Evolutionary conservation across 2,888 invertebrate genomes (phyloP).

Genomic region (Iselma pallidipennis): DNA sequence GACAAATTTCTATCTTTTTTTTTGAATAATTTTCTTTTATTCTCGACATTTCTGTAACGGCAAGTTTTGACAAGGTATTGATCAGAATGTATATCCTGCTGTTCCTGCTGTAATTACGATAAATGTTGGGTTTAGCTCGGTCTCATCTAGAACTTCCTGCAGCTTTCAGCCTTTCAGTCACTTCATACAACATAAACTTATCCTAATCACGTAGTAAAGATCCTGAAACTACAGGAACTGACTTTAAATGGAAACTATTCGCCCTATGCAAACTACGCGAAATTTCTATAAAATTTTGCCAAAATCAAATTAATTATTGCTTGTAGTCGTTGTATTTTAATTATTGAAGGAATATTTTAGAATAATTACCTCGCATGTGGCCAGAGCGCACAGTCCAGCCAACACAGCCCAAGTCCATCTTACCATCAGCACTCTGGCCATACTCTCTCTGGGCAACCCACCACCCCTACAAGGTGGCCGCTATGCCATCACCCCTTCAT

Average conservation of each 20-base stretch:
- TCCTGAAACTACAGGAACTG: neutral
- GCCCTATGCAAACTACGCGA: neutral
- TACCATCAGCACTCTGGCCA: slow-evolving; percentile 56
- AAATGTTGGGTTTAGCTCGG: neutral
- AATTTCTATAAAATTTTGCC: neutral
- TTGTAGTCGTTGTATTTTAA: neutral
- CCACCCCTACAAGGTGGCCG: slow-evolving; percentile 54
- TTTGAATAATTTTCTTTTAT: neutral
- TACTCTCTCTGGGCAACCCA: slow-evolving; percentile 55
- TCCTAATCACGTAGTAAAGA: neutral
- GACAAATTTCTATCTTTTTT: neutral
- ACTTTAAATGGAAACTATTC: neutral
- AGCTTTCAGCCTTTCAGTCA: neutral
- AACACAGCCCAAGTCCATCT: slow-evolving; percentile 55
- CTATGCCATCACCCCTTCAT: slow-evolving; percentile 59
- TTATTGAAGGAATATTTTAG: neutral
- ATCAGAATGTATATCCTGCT: neutral
- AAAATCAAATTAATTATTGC: too few species aligned
- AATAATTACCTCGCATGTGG: slow-evolving; percentile 54
- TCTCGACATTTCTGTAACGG: too few species aligned
- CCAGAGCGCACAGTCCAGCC: slow-evolving; percentile 57
- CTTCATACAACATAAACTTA: neutral
- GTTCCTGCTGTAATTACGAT: neutral
- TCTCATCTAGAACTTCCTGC: neutral
- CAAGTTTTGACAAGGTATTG: neutral